Base-by-base conservation (phyloP, 1,140 invertebrate genomes). In the Atta texana region DNA sequence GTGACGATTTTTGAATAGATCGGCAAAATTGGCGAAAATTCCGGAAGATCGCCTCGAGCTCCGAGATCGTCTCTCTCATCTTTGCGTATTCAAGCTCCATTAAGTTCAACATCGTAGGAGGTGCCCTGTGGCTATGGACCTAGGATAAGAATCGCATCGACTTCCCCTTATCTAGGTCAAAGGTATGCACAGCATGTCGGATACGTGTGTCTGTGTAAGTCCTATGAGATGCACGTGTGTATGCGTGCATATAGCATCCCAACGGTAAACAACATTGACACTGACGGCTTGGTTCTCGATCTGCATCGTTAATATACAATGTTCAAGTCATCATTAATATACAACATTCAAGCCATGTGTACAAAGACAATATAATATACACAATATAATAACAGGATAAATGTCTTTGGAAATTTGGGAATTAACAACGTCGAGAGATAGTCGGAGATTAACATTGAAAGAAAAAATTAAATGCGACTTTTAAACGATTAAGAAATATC, bases 161-260 rank as follows among this genome's bases (percentile, higher is more conserved):
- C 90, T 88, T 89, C 85, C 59, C 71, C 87, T 91, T 91, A 91
- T 91, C 90, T 91, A 64, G 90, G 90, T 91, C 90, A 91, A 91
- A 91, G 89, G 86, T 91, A 91, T 81, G 85, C 69, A 63, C 59
- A 63, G 39, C 34, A 49, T 24, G 74, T 34, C 31, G 0, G 34
- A 49, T 21, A 51, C 39, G 1, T 44, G 44, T 49, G 39, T 57
- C 1, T 55, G 44, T 61, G 18, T 28, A 14, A 16, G 14, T 24
- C 51, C 39, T 2, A 7, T 4, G 34, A 12, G 21, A 14, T 59
- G 28, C 18, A 78, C 16, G 59, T 24, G 12, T 63, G 44, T 85
- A 51, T 10, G 34, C 24, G 55, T 57, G 49, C 63, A 31, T 44
- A 55, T 66, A 28, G 88, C 76, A 89, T 81, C 51, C 68, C 55